Evolutionary conservation across 2,113 vertebrate species (phyloP), one percentile per base, ranked within the genome.

Genomic region (Mus spicilegus): DNA sequence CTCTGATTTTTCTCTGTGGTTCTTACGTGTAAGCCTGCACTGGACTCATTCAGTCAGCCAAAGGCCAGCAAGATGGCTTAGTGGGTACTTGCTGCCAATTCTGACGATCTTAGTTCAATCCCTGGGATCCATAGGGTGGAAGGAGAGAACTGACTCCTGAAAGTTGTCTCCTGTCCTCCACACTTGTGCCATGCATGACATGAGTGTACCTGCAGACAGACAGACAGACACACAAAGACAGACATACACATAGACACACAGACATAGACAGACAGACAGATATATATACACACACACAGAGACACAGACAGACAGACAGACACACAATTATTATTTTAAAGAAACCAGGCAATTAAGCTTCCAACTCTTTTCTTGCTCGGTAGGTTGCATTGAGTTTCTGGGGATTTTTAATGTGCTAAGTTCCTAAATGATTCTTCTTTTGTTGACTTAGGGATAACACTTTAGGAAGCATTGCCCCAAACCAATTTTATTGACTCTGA

Each of bases 401-500:
- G 78, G 89, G 89, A 49, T 87, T 26, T 90, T 39, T 5, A 36
- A 49, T 69, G 85, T 92, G 39, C 1, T n/a, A 16, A 67, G 54
- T 56, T n/a, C 33, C 42, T 39, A 7, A 12, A 42, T 24, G 42
- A 65, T 16, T 42, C 67, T 16, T 42, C 67, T 30, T 17, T 69
- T 87, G 65, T 28, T 56, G 70, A 80, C 51, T 39, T 14, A 3
- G 65, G 73, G 75, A 91, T n/a, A 24, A 7, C 3, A 67, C 46
- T 81, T 88, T 69, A 77, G 90, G 61, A 56, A 87, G 13, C 76
- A 73, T 26, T 67, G 88, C 46, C 85, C 39, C 80, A 82, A 92
- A 77, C 88, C 92, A 87, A 17, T 78, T 85, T 76, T 77, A 88
- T 90, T 78, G 92, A 97, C 93, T 94, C 77, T 30, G 81, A 77